A percentile compares a stretch with the other conserved stretches of the same genome.
Conservation (phyloP, 2,113 vertebrate species). For the Cyphomyrus plagiostoma region DNA sequence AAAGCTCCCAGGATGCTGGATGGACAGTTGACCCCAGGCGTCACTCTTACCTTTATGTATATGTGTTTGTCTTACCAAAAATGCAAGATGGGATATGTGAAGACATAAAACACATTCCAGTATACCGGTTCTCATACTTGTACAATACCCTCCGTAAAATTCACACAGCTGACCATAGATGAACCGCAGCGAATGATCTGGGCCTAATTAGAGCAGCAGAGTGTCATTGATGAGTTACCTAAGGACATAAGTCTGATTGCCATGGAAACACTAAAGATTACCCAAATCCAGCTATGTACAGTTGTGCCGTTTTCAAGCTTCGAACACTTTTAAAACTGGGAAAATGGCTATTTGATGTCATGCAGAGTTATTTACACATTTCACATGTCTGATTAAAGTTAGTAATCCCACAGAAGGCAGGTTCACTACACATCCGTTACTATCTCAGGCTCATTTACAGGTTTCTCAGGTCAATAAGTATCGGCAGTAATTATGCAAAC, state of each 20-base stretch:
- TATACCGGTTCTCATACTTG: not conserved
- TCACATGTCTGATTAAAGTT: not conserved
- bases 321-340: not conserved
- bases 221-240: not conserved
- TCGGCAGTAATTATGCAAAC: not conserved
- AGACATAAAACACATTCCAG: not conserved
- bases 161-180: not conserved
- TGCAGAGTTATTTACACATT: not conserved
- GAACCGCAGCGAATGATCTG: not conserved
- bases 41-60: not conserved
- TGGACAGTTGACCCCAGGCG: not conserved
- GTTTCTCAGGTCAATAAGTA: not conserved
- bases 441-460: not conserved
- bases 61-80: not conserved
- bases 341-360: not conserved
- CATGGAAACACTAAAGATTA: not conserved
- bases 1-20: not conserved
- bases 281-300: not conserved
- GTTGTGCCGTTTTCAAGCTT: not conserved
- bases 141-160: not conserved
- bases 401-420: not conserved
- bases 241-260: not conserved
- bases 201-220: not conserved
- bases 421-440: not conserved
- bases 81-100: not conserved